These are phyloP conservation scores for Nibea coibor DNA, from an alignment of 2,113 vertebrate species.

Conservation along the genomic window DNA sequence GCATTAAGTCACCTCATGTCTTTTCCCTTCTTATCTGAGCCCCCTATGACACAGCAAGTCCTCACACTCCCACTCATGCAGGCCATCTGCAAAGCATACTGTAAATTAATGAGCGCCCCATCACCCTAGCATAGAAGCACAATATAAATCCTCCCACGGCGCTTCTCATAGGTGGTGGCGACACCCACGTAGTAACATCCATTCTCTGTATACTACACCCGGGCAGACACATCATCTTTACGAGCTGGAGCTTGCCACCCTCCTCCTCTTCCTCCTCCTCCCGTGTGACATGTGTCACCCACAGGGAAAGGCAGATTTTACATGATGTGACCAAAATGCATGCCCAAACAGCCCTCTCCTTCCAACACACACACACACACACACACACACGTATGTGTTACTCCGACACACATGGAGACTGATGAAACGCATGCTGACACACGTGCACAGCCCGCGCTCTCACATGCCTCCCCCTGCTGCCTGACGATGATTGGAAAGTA, in stretches of 20 bases:
- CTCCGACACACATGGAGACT: constrained; percentile 34
- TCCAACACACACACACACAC: neutral
- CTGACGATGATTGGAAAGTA: constrained; percentile 65
- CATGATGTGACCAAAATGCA: constrained; percentile 32
- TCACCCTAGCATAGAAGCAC: constrained; percentile 42
- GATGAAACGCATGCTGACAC: constrained; percentile 63
- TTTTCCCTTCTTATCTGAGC: constrained; percentile 14
- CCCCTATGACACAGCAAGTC: constrained; percentile 27
- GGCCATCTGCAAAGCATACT: constrained; percentile 48
- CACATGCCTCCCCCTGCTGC: constrained; percentile 41
- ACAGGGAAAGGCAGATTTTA: constrained; percentile 30
- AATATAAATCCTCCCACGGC: constrained; percentile 60
- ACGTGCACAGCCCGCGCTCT: constrained; percentile 53
- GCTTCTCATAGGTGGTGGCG: constrained; percentile 40
- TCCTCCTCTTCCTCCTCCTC: neutral
- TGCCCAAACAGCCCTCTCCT: neutral
- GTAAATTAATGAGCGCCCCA: constrained; percentile 61
- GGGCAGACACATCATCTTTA: constrained; percentile 21
- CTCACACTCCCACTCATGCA: constrained; percentile 50
- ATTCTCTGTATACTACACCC: constrained; percentile 10
- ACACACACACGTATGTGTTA: neutral
- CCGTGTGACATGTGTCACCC: constrained; percentile 41
- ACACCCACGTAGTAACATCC: constrained; percentile 43
- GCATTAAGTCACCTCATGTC: constrained; percentile 26
- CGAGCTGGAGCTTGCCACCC: constrained; percentile 13